These are phyloP conservation scores for Nemotelus pantherinus DNA, from an alignment of 2,888 invertebrate species.

Conservation along the genomic window DNA sequence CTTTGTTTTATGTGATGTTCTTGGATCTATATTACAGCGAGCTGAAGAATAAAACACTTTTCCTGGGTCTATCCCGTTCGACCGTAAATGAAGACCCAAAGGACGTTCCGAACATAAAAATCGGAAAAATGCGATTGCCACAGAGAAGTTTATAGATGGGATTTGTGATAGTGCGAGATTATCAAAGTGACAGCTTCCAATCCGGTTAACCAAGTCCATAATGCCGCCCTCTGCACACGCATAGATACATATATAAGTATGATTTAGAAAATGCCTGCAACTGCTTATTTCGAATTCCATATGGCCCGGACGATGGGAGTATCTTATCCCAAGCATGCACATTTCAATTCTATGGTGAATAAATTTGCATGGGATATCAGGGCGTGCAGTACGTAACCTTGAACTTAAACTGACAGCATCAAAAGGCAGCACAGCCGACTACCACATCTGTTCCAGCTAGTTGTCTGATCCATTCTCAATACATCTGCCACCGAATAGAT, in stretches of 20 bases:
- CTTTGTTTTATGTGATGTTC: slow-evolving; percentile 19
- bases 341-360: slow-evolving; percentile 34
- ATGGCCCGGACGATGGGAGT: not conserved
- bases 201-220: slow-evolving; percentile 13
- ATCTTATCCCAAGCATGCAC: not conserved
- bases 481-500: not conserved
- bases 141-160: no score
- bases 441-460: not conserved
- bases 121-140: no score
- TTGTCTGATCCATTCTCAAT: not conserved
- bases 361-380: slow-evolving; percentile 35
- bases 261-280: not conserved
- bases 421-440: not conserved
- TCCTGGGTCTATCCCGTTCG: no score
- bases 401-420: slow-evolving; percentile 2
- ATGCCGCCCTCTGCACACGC: not conserved
- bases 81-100: no score
- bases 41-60: not conserved
- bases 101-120: no score
- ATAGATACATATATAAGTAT: not conserved
- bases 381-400: not conserved
- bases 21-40: not conserved
- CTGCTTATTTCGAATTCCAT: not conserved
- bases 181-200: not conserved
- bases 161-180: not conserved